Percentiles rank a stretch among this genome's conserved stretches.
Conservation (phyloP, 2,113 vertebrate genomes). For the Gallinago undulata region DNA sequence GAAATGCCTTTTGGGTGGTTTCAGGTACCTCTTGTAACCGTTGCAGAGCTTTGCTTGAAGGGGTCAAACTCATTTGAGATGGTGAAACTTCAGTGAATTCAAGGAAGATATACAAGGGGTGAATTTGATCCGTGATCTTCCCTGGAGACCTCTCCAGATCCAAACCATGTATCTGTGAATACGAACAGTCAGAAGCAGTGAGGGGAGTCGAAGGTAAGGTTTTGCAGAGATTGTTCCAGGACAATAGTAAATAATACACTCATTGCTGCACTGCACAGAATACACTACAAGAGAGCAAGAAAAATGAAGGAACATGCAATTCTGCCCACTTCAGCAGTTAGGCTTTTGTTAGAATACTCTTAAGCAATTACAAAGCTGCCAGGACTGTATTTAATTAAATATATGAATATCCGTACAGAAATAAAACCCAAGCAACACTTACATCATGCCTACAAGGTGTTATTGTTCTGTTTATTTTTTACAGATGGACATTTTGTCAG, state of each 20-base stretch:
- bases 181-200: neutral
- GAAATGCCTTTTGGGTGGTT: neutral
- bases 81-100: neutral
- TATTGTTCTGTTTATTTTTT: constrained; percentile 51
- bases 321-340: constrained; percentile 48
- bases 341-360: constrained; percentile 48
- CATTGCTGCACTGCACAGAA: neutral
- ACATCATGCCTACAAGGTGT: constrained; percentile 29
- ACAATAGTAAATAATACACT: constrained; percentile 33
- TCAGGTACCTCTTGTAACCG: neutral
- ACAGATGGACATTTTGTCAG: constrained; percentile 22
- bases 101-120: neutral
- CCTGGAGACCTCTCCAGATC: neutral
- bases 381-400: constrained; percentile 46
- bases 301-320: constrained; percentile 34
- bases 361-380: constrained; percentile 39
- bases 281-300: constrained; percentile 27
- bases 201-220: neutral
- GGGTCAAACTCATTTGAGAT: neutral
- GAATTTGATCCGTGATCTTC: neutral
- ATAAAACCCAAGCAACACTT: constrained; percentile 38
- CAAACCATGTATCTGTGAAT: neutral
- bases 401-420: constrained; percentile 4
- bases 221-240: constrained; percentile 37
- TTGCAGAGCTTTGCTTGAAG: neutral